Evolutionary conservation across 53 echinoderm and acorn worm species (phyloP), one percentile per base, ranked within the genome.

Genomic region (Luidia sarsii): DNA sequence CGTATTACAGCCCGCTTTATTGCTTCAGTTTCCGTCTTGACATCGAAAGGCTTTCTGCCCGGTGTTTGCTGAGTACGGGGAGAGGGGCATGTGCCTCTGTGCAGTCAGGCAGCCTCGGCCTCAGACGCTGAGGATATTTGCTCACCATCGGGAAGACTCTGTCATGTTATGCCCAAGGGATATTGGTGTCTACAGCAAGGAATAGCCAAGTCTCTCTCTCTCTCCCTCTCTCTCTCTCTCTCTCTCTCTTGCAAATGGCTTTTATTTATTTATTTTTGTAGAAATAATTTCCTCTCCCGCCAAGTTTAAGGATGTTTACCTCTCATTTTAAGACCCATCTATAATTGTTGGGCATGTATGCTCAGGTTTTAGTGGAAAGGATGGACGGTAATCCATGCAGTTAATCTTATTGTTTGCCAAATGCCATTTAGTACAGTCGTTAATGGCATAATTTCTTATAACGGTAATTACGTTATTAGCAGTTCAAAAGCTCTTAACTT

Each of bases 251-350:
- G 18, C 61, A 61, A 77, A 59, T 61, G 45, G 59, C 3, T 20
- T 57, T 60, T 11, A 41, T 11, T 41, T 6, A 7, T 35, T 65
- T 4, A 11, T 14, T 37, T 32, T 0, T 35, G 35, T n/a, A n/a
- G n/a, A n/a, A n/a, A n/a, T n/a, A n/a, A n/a, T n/a, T n/a, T 50
- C 20, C 33, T n/a, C 19, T 31, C 62, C 32, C 30, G 31, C 30
- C 77, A 77, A 46, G 32, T 59, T 60, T 77, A 77, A 77, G 77
- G 77, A 77, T 77, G 61, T 77, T 77, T 77, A 61, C 77, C 61
- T 61, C 46, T 77, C 77, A 77, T 77, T 77, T 77, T 61, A 77
- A 77, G 77, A 77, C 77, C 77, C 77, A 77, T 77, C 77, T 60
- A 77, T 77, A 77, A 60, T 77, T 61, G 24, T 67, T 28, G 45